These are phyloP conservation scores for Haliclona indistincta DNA, from an alignment of 37 sponge, comb jelly and placozoan species.

Conservation along the genomic window DNA sequence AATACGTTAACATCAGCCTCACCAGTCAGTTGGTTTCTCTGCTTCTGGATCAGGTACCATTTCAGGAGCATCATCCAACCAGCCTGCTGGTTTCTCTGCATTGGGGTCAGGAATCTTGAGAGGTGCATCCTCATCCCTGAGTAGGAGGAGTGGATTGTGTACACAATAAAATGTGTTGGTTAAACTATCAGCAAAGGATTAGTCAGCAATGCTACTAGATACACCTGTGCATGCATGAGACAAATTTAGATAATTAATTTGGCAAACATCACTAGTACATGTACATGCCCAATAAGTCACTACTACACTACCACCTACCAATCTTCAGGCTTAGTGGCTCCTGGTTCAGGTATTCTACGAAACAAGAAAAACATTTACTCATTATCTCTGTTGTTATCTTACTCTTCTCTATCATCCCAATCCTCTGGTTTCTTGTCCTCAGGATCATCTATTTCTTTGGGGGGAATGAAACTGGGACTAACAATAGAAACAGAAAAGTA, in stretches of 20 bases:
- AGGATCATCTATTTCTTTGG: constrained; percentile 96
- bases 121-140: constrained; percentile 97
- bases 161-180: neutral
- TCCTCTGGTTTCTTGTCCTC: constrained; percentile 90
- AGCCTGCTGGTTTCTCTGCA: constrained; percentile 91
- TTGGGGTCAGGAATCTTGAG: constrained; percentile 87
- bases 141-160: neutral
- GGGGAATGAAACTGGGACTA: constrained; percentile 85
- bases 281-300: too few species aligned
- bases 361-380: neutral
- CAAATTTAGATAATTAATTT: too few species aligned
- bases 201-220: too few species aligned
- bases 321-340: constrained; percentile 93
- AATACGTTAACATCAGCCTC: neutral
- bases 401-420: constrained; percentile 99
- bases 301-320: too few species aligned
- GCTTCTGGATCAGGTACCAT: constrained; percentile 95
- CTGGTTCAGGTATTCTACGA: constrained; percentile 89
- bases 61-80: constrained; percentile 94
- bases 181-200: neutral
- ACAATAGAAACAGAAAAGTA: neutral
- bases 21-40: constrained; percentile 93
- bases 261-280: too few species aligned
- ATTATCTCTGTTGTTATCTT: neutral
- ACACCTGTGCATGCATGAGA: neutral